phyloP scores from a whole-genome alignment of 2,888 invertebrate genomes.

The Ectemnius continuus region DNA sequence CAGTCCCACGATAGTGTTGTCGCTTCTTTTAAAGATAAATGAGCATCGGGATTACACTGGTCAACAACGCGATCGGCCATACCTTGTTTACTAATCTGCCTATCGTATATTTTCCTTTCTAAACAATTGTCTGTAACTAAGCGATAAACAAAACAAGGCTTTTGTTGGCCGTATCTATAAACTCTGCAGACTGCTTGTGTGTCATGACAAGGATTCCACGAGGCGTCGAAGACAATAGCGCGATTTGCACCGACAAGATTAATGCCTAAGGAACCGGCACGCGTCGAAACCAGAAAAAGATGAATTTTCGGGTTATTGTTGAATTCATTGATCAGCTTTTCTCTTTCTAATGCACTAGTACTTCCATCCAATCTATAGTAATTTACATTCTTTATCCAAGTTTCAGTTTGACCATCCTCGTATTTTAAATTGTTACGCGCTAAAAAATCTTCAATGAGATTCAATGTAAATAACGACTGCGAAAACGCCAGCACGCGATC shows the following conservation, averaged over 20 bases:
- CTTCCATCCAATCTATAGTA: constrained; percentile 98
- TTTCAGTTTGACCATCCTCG: constrained; percentile 82
- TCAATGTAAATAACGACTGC: constrained; percentile 96
- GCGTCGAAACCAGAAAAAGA: constrained; percentile 96
- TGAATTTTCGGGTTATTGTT: constrained; percentile 92
- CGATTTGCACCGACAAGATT: constrained; percentile 98
- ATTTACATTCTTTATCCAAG: constrained; percentile 91
- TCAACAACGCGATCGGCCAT: constrained; percentile 99
- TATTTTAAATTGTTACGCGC: constrained; percentile 83
- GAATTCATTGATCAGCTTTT: constrained; percentile 97
- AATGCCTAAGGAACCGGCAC: constrained; percentile 97
- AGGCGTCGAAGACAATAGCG: constrained; percentile 98
- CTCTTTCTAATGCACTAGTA: constrained; percentile 95
- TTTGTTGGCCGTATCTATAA: constrained; percentile 92
- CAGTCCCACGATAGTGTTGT: constrained; percentile 94
- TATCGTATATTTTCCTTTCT: constrained; percentile 98
- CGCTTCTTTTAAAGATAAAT: constrained; percentile 92
- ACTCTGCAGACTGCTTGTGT: constrained; percentile 98
- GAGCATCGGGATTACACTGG: constrained; percentile 98
- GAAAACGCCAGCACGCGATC: constrained; percentile 97
- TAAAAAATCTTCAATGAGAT: constrained; percentile 96
- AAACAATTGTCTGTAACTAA: constrained; percentile 98
- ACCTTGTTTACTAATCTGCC: constrained; percentile 98
- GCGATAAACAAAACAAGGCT: constrained; percentile 96
- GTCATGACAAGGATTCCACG: constrained; percentile 99